Conservation (phyloP, 2,888 invertebrate species). For the Drosophila aldrichi region DNA sequence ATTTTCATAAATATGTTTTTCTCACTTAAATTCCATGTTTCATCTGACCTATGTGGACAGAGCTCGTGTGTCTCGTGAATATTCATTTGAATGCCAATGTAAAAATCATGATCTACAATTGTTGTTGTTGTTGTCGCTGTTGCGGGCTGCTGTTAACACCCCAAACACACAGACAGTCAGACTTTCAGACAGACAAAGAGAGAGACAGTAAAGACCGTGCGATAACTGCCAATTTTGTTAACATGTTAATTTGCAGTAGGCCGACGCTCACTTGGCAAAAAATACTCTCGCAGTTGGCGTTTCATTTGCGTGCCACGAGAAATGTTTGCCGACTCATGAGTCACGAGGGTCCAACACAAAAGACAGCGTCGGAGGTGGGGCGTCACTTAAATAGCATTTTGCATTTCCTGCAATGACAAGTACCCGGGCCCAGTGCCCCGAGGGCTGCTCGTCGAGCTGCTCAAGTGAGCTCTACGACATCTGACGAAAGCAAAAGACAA, state of each 20-base stretch:
- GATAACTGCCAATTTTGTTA: slow-evolving; percentile 75
- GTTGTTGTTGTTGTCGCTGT: slow-evolving; percentile 20
- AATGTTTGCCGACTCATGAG: slow-evolving; percentile 56
- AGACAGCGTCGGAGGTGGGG: slow-evolving; percentile 15
- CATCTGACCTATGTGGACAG: slow-evolving; percentile 5
- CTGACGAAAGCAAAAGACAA: neutral
- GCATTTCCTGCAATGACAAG: slow-evolving; percentile 73
- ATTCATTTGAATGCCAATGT: slow-evolving; percentile 7
- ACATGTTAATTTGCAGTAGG: slow-evolving; percentile 76
- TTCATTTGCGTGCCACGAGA: slow-evolving; percentile 49
- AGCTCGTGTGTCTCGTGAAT: neutral
- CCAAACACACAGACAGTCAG: slow-evolving; percentile 10
- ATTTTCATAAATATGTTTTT: slow-evolving; percentile 28
- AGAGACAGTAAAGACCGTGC: slow-evolving; percentile 4
- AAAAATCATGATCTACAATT: slow-evolving; percentile 35
- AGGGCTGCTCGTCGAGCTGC: slow-evolving; percentile 27
- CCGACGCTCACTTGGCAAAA: slow-evolving; percentile 58
- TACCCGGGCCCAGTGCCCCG: slow-evolving; percentile 32
- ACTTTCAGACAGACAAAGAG: neutral
- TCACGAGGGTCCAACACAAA: slow-evolving; percentile 50
- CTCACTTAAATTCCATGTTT: slow-evolving; percentile 13
- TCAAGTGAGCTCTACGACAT: neutral
- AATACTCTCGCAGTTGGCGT: slow-evolving; percentile 52
- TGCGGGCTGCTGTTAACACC: slow-evolving; percentile 44
- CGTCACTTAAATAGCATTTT: slow-evolving; percentile 66